Evolutionary conservation across 1,140 invertebrate genomes (phyloP).

Genomic region (Drosophila dunni): DNA sequence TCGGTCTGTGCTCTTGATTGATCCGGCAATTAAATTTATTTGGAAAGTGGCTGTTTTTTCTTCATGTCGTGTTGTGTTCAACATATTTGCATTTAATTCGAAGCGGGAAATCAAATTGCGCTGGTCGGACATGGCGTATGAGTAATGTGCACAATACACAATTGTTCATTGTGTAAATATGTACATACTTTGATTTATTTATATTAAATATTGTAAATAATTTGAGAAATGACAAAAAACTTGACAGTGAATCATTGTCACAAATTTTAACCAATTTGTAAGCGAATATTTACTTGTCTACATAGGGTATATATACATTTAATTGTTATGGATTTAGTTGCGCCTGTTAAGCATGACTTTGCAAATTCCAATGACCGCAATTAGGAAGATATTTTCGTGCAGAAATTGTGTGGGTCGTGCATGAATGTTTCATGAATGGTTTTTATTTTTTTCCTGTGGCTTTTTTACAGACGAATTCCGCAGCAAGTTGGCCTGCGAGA

Average conservation of each 20-base stretch:
- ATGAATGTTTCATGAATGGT: conserved; percentile 23
- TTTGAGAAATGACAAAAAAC: neutral
- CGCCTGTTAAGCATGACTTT: conserved; percentile 6
- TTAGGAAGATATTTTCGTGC: conserved; percentile 24
- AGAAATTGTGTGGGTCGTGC: conserved; percentile 17
- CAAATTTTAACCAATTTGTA: neutral
- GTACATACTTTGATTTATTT: conserved; percentile 1
- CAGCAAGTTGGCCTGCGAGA: conserved; percentile 95
- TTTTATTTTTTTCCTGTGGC: conserved; percentile 12
- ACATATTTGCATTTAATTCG: conserved; percentile 14
- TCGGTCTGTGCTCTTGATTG: conserved; percentile 3
- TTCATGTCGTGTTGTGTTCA: neutral
- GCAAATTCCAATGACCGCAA: conserved; percentile 34
- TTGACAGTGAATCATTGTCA: neutral
- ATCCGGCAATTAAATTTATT: conserved; percentile 6
- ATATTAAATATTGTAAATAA: conserved; percentile 13
- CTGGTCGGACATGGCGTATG: neutral
- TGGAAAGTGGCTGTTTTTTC: conserved; percentile 1
- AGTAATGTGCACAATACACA: neutral
- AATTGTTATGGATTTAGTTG: neutral
- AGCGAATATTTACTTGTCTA: neutral
- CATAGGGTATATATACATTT: neutral
- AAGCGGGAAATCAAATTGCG: neutral
- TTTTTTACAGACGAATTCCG: conserved; percentile 91
- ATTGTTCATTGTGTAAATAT: conserved; percentile 11